phyloP scores from a whole-genome alignment of 2,797 vertebrate species.

The Phoebastria nigripes region DNA sequence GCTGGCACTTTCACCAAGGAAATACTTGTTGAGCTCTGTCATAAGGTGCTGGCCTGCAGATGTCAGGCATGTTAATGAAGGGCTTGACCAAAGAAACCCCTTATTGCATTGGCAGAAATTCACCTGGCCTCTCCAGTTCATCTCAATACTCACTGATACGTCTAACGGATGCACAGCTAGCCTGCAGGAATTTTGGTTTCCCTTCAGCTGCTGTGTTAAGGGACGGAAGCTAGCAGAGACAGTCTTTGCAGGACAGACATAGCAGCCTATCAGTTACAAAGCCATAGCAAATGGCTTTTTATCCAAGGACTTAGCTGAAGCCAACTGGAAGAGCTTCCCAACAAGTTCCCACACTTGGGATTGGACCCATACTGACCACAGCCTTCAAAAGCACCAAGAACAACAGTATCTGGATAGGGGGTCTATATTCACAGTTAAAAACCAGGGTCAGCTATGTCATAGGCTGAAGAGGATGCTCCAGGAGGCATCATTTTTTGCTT shows the following conservation, averaged over 20 bases:
- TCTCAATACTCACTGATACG: not conserved
- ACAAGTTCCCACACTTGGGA: not conserved
- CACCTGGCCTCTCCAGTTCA: not conserved
- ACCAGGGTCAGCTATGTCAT: not conserved
- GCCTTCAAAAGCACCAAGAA: not conserved
- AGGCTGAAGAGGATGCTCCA: not conserved
- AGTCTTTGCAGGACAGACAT: not conserved
- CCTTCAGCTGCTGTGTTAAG: not conserved
- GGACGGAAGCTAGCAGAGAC: not conserved
- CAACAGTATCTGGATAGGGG: not conserved
- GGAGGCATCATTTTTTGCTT: not conserved
- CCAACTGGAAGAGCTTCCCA: not conserved
- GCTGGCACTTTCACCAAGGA: not conserved
- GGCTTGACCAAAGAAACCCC: not conserved
- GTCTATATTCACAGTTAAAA: not conserved
- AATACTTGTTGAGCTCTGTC: not conserved
- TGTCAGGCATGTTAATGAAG: not conserved
- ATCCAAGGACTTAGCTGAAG: not conserved
- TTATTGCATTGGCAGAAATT: not conserved
- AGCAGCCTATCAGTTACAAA: not conserved
- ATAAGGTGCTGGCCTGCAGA: constrained; percentile 4
- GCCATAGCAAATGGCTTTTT: not conserved
- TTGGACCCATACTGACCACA: not conserved
- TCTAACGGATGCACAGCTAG: not conserved
- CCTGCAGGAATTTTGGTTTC: not conserved